Base-by-base conservation (phyloP, 2,113 vertebrate species). In the Paradisaea rubra region DNA sequence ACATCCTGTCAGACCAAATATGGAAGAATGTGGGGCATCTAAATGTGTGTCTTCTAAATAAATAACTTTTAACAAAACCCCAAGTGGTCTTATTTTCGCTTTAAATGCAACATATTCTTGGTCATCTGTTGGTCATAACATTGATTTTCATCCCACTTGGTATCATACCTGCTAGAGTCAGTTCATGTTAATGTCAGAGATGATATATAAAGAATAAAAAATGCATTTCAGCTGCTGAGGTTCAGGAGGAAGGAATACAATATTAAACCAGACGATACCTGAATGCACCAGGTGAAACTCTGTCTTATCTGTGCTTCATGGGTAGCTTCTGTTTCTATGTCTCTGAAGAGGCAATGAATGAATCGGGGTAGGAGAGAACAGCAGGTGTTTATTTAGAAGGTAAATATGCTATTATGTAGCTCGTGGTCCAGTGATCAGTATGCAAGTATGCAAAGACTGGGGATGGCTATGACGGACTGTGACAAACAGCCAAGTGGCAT, bases 61-160 rank as follows among this genome's bases (percentile, higher is more conserved):
- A n/a, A 41, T 45, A 61, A 8, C 44, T 57, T 54, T 30, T n/a
- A 39, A 61, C 11, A 86, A 69, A 45, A 7, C 2, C 8, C 23
- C 39, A 86, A 64, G 10, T 28, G 27, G n/a, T 31, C 42, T 72
- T 81, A 76, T 93, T 94, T 89, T 81, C 56, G 45, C 83, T 90
- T 50, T 61, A 88, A 64, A 92, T 78, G 81, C 69, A 92, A 86
- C 41, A 71, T 59, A 92, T 87, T 80, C 70, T 91, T 86, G 41
- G 30, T 69, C 47, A 87, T 97, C 73, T 94, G 68, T 60, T 93
- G 74, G 56, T 94, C 24, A 27, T 86, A 89, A 88, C 47, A 88
- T 44, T 90, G 63, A 90, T 91, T 96, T 84, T 96, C 47, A 95
- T 91, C 88, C 45, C 60, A 94, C 23, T 93, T 97, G 72, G 57